Conservation (phyloP, 2,888 invertebrate genomes). For the Tipula helvola region DNA sequence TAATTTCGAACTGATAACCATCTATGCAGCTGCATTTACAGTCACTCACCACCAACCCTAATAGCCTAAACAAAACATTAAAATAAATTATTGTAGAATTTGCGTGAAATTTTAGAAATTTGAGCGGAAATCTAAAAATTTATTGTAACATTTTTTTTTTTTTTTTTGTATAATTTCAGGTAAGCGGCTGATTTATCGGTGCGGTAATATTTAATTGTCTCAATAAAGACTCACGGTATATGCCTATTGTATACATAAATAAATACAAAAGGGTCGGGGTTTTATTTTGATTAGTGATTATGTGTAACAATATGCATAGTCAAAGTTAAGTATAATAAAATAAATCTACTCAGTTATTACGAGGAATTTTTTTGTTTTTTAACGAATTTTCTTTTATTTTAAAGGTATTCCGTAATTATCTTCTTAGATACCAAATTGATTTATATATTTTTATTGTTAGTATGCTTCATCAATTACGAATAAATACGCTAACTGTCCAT, state of each 20-base stretch:
- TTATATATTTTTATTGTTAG: not conserved
- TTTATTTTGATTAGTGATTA: not conserved
- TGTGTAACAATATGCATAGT: not conserved
- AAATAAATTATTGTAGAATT: not conserved
- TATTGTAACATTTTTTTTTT: not conserved
- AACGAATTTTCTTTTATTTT: not conserved
- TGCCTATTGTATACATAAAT: not conserved
- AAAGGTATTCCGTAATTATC: not conserved
- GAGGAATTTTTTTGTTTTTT: not conserved
- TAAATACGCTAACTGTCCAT: not conserved
- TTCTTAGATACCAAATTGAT: not conserved
- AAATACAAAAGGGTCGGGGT: not conserved
- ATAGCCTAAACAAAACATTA: not conserved
- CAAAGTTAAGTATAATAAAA: not conserved
- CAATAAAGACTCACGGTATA: not conserved
- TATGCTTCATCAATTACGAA: not conserved
- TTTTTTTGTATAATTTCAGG: not conserved
- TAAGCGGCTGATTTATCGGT: not conserved
- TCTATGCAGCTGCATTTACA: not conserved
- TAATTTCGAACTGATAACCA: not conserved
- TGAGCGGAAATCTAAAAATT: not conserved
- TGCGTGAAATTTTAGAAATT: not conserved
- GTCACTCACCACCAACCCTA: not conserved
- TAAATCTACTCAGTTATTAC: not conserved
- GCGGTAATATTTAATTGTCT: not conserved